Conservation (phyloP, 2,797 vertebrate genomes). For the Silurus lanzhouensis region DNA sequence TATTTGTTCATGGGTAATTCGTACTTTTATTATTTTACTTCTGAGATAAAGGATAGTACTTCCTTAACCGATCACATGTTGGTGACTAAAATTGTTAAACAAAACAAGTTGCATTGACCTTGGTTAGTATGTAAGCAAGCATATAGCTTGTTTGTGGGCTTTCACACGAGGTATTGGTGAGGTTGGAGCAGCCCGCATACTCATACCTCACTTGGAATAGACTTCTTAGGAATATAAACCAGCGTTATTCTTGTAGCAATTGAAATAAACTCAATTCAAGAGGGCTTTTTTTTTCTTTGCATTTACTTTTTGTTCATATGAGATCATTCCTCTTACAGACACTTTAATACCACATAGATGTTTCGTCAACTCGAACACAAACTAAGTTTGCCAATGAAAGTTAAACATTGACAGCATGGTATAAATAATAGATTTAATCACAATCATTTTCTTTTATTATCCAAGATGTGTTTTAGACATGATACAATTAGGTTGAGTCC, state of each 20-base stretch:
- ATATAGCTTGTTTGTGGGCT: neutral
- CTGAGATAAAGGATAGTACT: neutral
- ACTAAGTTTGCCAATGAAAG: conserved; percentile 47
- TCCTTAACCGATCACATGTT: neutral
- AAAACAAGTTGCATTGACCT: neutral
- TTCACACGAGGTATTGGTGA: neutral
- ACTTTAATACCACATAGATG: conserved; percentile 59
- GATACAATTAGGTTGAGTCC: neutral
- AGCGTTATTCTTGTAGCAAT: neutral
- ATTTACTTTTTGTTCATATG: conserved; percentile 44
- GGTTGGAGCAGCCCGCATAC: too few species aligned
- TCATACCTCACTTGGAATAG: neutral
- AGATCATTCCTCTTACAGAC: conserved; percentile 67
- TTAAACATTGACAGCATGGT: conserved; percentile 28
- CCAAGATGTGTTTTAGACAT: neutral
- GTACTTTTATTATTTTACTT: neutral
- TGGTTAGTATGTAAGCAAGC: neutral
- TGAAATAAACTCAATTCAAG: neutral
- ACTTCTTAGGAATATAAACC: neutral
- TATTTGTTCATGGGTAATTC: neutral
- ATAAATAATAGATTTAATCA: conserved; percentile 1
- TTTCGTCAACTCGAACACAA: conserved; percentile 46
- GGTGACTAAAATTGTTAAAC: neutral
- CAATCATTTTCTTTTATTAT: neutral
- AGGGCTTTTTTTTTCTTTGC: neutral